A percentile compares a stretch with the other conserved stretches of the same genome.
These are phyloP conservation scores for Brachyrhaphis roseni DNA, from an alignment of 2,797 vertebrate species.

Conservation along the genomic window DNA sequence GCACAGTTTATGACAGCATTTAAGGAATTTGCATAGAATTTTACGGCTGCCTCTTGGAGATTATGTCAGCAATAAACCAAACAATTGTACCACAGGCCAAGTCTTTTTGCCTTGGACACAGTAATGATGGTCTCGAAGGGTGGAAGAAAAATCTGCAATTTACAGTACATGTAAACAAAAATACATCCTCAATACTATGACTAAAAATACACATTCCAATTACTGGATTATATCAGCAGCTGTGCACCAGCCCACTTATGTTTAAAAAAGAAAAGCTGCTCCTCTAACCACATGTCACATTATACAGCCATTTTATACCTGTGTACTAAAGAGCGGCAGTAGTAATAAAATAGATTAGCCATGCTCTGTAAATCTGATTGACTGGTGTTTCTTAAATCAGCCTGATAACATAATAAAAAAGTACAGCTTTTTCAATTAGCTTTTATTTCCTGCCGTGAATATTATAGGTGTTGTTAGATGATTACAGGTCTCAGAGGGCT, in stretches of 20 bases:
- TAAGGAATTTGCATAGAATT: constrained; percentile 62
- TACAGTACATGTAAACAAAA: background rate
- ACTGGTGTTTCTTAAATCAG: constrained; percentile 25
- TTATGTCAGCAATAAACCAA: constrained; percentile 51
- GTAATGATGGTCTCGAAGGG: background rate
- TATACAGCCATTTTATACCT: constrained; percentile 22
- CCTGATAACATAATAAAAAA: constrained; percentile 42
- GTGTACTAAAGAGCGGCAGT: constrained; percentile 16
- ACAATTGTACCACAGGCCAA: constrained; percentile 24
- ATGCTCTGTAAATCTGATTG: constrained; percentile 43
- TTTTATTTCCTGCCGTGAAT: constrained; percentile 30
- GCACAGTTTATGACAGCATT: constrained; percentile 46
- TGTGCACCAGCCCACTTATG: background rate
- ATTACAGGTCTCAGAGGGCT: constrained; percentile 2
- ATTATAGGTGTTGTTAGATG: constrained; percentile 12
- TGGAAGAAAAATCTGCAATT: background rate
- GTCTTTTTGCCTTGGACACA: constrained; percentile 11
- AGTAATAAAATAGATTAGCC: constrained; percentile 37
- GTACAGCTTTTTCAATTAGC: constrained; percentile 31
- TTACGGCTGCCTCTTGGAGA: constrained; percentile 54
- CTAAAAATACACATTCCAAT: constrained; percentile 6
- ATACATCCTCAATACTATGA: constrained; percentile 7
- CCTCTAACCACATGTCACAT: background rate
- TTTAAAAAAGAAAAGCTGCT: background rate
- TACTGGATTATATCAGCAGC: constrained; percentile 19